These are phyloP conservation scores for Gallinago nigripennis DNA, from an alignment of 2,797 vertebrate genomes.

Conservation along the genomic window DNA sequence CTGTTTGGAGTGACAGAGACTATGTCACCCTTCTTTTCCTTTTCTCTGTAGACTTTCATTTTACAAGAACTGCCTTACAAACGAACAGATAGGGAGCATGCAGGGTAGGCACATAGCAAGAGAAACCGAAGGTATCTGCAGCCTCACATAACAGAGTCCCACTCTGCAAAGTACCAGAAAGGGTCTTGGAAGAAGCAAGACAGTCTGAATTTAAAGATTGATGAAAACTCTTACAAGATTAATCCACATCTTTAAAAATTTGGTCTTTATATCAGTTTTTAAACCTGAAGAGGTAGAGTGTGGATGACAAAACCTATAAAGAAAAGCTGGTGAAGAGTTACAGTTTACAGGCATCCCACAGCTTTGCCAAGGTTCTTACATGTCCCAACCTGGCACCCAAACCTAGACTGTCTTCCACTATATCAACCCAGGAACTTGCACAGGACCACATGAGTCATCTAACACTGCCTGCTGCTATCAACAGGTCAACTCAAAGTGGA, in stretches of 20 bases:
- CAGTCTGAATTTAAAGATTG: neutral
- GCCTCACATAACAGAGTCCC: neutral
- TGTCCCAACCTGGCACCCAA: neutral
- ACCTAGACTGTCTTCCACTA: neutral
- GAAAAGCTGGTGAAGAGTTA: neutral
- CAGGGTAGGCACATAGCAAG: neutral
- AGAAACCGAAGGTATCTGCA: neutral
- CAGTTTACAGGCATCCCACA: neutral
- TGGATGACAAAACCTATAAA: neutral
- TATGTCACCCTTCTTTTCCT: constrained; percentile 45
- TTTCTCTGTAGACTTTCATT: constrained; percentile 64
- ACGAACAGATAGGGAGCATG: neutral
- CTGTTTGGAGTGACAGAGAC: constrained; percentile 64
- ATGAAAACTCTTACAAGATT: neutral
- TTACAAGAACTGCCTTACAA: constrained; percentile 56
- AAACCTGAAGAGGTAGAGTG: neutral
- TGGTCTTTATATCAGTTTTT: neutral
- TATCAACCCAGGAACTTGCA: neutral
- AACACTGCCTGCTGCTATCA: neutral
- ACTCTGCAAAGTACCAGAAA: neutral
- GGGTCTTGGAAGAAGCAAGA: neutral
- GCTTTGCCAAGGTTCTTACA: neutral
- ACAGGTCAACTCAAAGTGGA: neutral
- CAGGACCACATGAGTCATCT: neutral
- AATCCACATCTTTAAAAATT: neutral